Percentiles rank a stretch among this genome's conserved stretches.
These are phyloP conservation scores for Bergia puertoricense DNA, from an alignment of 92 coral and sea anemone genomes.

Conservation along the genomic window DNA sequence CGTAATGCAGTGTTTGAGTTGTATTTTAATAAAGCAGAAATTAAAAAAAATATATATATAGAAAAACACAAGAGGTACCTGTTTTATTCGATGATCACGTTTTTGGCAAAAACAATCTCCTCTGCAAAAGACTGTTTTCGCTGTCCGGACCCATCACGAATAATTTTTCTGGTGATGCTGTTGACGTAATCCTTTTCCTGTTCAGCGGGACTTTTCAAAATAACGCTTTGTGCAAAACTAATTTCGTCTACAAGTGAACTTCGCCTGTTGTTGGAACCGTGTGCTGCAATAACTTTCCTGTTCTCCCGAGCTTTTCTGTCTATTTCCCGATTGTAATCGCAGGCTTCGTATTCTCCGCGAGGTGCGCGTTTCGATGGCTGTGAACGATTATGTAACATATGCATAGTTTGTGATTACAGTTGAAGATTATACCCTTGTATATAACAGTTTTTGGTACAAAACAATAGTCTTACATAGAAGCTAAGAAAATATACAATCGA, in stretches of 20 bases:
- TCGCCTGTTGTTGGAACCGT: background rate
- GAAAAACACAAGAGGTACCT: background rate
- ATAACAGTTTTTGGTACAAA: too few relatives aligned
- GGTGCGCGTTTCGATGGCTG: too few relatives aligned
- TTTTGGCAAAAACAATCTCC: slow-evolving; percentile 16
- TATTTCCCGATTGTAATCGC: background rate
- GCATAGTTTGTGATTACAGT: too few relatives aligned
- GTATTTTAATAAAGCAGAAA: too few relatives aligned
- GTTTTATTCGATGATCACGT: slow-evolving; percentile 15
- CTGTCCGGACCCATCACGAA: background rate
- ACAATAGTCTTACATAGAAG: too few relatives aligned
- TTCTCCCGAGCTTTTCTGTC: slow-evolving; percentile 18
- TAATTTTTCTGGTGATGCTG: slow-evolving; percentile 10
- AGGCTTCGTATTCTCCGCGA: too few relatives aligned
- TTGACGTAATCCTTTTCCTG: slow-evolving; percentile 6
- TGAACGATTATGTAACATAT: too few relatives aligned
- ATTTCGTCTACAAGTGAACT: slow-evolving; percentile 12
- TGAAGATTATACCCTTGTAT: too few relatives aligned
- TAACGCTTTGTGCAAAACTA: slow-evolving; percentile 12
- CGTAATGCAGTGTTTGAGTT: too few relatives aligned
- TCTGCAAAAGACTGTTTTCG: slow-evolving; percentile 18
- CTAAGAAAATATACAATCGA: too few relatives aligned
- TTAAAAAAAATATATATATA: background rate
- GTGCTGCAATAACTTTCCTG: slow-evolving; percentile 1
- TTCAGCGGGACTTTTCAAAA: background rate